phyloP scores from a whole-genome alignment of 2,888 invertebrate species.

The Cecidostiba fungosa region DNA sequence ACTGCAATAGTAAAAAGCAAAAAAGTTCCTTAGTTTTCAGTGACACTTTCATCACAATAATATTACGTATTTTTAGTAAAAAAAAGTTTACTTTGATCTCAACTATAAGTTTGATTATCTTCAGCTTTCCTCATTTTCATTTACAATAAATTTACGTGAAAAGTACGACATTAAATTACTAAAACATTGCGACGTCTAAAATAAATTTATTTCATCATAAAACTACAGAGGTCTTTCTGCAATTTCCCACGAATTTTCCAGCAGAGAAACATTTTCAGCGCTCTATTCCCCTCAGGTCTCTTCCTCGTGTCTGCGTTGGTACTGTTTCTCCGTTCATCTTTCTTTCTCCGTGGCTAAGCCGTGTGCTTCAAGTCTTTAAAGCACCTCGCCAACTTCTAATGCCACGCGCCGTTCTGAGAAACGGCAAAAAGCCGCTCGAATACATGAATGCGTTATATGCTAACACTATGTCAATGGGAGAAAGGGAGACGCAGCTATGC shows the following conservation, averaged over 20 bases:
- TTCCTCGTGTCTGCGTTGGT: neutral
- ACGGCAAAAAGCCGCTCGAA: conserved; percentile 53
- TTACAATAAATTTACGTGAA: neutral
- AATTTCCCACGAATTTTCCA: conserved; percentile 51
- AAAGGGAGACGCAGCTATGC: neutral
- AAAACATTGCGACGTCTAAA: neutral
- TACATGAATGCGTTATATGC: conserved; percentile 58
- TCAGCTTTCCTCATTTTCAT: neutral
- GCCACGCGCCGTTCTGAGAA: conserved; percentile 54
- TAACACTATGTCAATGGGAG: neutral
- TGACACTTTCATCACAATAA: too few species aligned
- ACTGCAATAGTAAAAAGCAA: too few species aligned
- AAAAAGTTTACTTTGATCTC: too few species aligned
- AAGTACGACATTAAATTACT: neutral
- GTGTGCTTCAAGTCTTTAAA: conserved; percentile 39
- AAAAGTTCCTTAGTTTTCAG: too few species aligned
- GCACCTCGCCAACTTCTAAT: conserved; percentile 52
- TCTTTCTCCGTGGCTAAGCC: neutral
- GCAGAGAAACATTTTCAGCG: conserved; percentile 9
- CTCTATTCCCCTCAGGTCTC: neutral
- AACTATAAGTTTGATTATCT: too few species aligned
- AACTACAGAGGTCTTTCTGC: conserved; percentile 3
- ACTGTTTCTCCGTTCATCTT: neutral
- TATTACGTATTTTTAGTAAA: too few species aligned
- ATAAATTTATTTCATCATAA: conserved; percentile 47